Evolutionary conservation across 2,113 vertebrate genomes (phyloP).

Genomic region (Hirundichthys speculiger): DNA sequence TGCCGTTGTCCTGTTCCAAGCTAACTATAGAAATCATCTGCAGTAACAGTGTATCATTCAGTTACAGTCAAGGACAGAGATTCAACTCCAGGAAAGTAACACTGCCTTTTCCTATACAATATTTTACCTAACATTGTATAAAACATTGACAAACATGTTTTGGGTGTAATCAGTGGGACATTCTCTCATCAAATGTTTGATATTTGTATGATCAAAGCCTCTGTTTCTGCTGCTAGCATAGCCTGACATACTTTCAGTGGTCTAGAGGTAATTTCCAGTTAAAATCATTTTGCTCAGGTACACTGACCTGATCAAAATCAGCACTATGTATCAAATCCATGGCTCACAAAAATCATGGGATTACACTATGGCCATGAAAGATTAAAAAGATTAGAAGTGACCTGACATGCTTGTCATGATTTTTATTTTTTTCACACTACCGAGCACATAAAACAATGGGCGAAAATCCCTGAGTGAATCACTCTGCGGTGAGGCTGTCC

Average conservation of each 20-base stretch:
- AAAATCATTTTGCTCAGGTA: conserved; percentile 56
- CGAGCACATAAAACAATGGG: conserved; percentile 13
- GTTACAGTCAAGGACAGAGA: conserved; percentile 21
- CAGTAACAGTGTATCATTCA: conserved; percentile 11
- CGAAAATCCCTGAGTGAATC: conserved; percentile 9
- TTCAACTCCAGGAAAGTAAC: too few relatives aligned
- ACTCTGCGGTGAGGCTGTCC: conserved; percentile 3
- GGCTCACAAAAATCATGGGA: conserved; percentile 65
- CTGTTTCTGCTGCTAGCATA: conserved; percentile 3
- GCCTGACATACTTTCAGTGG: conserved; percentile 10
- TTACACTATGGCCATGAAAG: conserved; percentile 63
- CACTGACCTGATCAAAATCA: conserved; percentile 56
- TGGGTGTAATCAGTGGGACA: neutral
- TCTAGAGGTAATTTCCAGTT: conserved; percentile 44
- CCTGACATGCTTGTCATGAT: conserved; percentile 53
- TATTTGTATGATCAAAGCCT: neutral
- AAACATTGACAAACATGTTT: neutral
- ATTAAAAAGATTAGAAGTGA: conserved; percentile 74
- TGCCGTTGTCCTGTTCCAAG: conserved; percentile 30
- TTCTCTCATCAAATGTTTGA: neutral
- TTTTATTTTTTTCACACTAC: conserved; percentile 17
- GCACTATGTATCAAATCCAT: conserved; percentile 63
- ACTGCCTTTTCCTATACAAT: too few relatives aligned
- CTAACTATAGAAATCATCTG: conserved; percentile 44
- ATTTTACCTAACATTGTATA: too few relatives aligned